Evolutionary conservation across 2,113 vertebrate genomes (phyloP).

Genomic region (Panthera tigris): DNA sequence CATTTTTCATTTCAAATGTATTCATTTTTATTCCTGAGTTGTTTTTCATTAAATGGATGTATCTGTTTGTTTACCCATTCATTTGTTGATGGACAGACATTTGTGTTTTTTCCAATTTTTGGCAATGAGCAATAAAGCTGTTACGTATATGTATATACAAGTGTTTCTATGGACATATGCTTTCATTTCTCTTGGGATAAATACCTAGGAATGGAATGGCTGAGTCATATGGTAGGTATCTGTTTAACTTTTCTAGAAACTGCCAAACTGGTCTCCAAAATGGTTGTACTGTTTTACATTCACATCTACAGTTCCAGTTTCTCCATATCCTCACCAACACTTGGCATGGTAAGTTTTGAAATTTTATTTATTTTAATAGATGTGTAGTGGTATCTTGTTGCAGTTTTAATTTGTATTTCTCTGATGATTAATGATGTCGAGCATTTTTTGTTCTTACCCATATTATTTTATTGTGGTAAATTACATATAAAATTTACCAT

Average conservation of each 20-base stretch:
- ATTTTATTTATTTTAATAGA: slow-evolving; percentile 26
- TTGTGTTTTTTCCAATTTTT: slow-evolving; percentile 21
- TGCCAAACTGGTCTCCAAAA: slow-evolving; percentile 9
- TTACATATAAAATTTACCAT: background rate
- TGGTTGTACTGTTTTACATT: slow-evolving; percentile 15
- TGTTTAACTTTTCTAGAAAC: slow-evolving; percentile 3
- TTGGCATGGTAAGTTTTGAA: background rate
- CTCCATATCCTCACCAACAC: background rate
- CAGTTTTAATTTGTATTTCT: background rate
- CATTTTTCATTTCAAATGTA: background rate
- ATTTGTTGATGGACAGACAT: background rate
- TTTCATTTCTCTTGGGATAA: slow-evolving; percentile 8
- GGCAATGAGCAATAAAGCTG: slow-evolving; percentile 1
- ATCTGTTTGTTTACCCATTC: slow-evolving; percentile 3
- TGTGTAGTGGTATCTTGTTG: background rate
- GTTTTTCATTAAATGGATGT: background rate
- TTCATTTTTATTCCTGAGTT: slow-evolving; percentile 13
- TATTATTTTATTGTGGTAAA: background rate
- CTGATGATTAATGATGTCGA: background rate
- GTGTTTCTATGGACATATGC: background rate
- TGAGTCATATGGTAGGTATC: slow-evolving; percentile 31
- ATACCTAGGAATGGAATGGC: background rate
- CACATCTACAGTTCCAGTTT: background rate
- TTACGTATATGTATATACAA: background rate
- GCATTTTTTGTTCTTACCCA: background rate